Base-by-base conservation (phyloP, 2,113 vertebrate genomes). In the Sciurus niger region DNA sequence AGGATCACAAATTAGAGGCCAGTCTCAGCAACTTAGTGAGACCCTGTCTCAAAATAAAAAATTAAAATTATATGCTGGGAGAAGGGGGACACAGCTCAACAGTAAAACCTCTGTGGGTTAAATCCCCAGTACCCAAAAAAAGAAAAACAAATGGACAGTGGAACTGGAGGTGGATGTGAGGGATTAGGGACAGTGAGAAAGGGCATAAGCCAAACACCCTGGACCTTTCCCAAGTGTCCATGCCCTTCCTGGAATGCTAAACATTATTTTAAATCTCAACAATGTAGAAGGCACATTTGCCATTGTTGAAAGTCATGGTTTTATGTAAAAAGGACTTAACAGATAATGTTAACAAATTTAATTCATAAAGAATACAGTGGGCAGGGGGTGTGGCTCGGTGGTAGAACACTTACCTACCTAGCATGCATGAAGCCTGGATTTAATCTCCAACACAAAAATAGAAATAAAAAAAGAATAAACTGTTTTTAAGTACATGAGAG, bases 291-390 rank as follows among this genome's bases (percentile, higher is more conserved):
- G n/a, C 48, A 40, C 76, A 58, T 53, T 55, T 51, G 51, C 82
- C 55, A 51, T 53, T 72, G 78, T 51, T 48, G 14, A 70, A 95
- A 96, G 51, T 51, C 88, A 84, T 24, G 8, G 34, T 51, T 92
- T 84, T 74, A 51, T 90, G 48, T n/a, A 63, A 86, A 92, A 86
- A 73, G 24, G 67, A 87, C 93, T 10, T 92, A 70, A 90, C 58
- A 92, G 72, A 63, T 46, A 95, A 73, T n/a, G 74, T 51, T 95
- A 94, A 74, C 74, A 58, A 90, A 60, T 73, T 82, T 55, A 96
- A 96, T 86, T 89, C 2, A 79, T 70, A 85, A 91, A 79, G 67
- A 93, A 89, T 89, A 79, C 87, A 95, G 25, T 63, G 22, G 67
- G 67, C 13, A n/a, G 67, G 16, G 55, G 58, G 58, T 60, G 22